These are phyloP conservation scores for Raphicerus campestris DNA, from an alignment of 2,113 vertebrate species.

Conservation along the genomic window DNA sequence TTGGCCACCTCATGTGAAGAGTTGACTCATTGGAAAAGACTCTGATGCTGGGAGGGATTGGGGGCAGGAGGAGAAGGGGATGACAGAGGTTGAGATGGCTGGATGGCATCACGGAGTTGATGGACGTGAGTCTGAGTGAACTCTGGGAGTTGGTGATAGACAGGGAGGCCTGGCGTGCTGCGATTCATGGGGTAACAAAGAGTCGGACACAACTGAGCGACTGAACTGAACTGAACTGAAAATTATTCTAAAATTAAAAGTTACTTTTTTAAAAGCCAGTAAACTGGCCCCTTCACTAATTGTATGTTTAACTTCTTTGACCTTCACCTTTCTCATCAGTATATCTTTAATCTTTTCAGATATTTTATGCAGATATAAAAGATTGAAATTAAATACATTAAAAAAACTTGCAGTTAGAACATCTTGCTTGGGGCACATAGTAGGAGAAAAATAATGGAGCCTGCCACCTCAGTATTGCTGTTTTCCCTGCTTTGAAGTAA, in stretches of 20 bases:
- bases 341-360: not conserved
- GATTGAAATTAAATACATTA: not conserved
- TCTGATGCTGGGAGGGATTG: too few species aligned
- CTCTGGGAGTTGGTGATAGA: too few species aligned
- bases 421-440: not conserved
- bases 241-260: slow-evolving; percentile 21
- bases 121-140: too few species aligned
- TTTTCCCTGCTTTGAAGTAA: slow-evolving; percentile 22
- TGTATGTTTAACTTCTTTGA: not conserved
- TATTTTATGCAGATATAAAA: slow-evolving; percentile 11
- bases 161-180: too few species aligned
- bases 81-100: too few species aligned
- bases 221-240: not conserved
- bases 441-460: slow-evolving; percentile 10
- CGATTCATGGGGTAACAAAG: too few species aligned
- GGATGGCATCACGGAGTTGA: too few species aligned
- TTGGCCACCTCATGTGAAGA: too few species aligned
- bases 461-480: not conserved
- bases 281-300: not conserved
- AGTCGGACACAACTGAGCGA: too few species aligned
- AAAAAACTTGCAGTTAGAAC: not conserved
- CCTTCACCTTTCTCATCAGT: not conserved
- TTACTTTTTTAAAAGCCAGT: not conserved
- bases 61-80: too few species aligned
- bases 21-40: too few species aligned